Base-by-base conservation (phyloP, 2,113 vertebrate genomes). In the Pipra filicauda region DNA sequence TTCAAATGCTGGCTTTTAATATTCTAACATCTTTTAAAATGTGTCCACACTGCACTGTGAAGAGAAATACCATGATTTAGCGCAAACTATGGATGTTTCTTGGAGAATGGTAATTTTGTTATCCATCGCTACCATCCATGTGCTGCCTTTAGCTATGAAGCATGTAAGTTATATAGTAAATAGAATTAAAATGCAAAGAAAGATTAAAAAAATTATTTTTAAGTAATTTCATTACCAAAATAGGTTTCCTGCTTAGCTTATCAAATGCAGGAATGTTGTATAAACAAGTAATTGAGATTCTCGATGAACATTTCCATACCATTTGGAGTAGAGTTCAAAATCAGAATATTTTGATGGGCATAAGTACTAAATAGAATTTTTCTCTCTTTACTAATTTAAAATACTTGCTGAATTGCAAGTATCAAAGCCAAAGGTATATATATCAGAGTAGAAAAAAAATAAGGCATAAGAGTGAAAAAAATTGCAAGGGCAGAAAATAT, bases 51-150 rank as follows among this genome's bases (percentile, higher is more conserved):
- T 97, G 80, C 39, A 84, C 5, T 89, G 95, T 64, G 96, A 84
- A 46, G 95, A 97, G 79, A 94, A 95, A 67, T 48, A 64, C 58
- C 97, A 95, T 91, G 95, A 97, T 62, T 92, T 97, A 80, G 95
- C 96, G 95, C 96, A 86, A 98, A 97, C 51, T 71, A 94, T 20
- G 4, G 96, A 19, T 97, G 97, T 61, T 95, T 91, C 11, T 17
- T 96, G 21, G 66, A 57, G 33, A 9, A 81, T 3, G 14, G 12
- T 30, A 52, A 87, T n/a, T 39, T 98, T 61, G 41, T 23, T 49
- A 96, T 96, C 52, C 72, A 96, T 52, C 87, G 95, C 72, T 97
- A 93, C 75, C 95, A 97, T n/a, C 96, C 95, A 8, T 97, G 73
- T 69, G 93, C 95, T 43, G 78, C 93, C 6, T 58, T 97, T 55